A percentile compares a stretch with the other conserved stretches of the same genome.
phyloP scores from a whole-genome alignment of 1,140 invertebrate species.

The Drosophila biarmipes region DNA sequence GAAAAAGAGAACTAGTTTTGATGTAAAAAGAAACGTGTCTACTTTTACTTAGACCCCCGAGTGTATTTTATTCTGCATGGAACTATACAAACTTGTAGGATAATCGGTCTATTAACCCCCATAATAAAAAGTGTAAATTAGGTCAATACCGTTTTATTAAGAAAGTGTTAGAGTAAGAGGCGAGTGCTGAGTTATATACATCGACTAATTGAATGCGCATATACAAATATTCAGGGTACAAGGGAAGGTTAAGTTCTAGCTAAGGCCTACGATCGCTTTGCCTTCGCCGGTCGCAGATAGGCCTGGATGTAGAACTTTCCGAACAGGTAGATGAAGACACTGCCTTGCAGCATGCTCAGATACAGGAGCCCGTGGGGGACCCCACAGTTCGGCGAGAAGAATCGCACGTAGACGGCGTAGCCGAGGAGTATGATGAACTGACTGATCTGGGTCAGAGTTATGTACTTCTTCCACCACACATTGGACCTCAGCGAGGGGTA shows the following conservation, averaged over 20 bases:
- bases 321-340: slow-evolving; percentile 92
- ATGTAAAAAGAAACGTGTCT: too few relatives aligned
- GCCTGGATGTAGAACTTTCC: slow-evolving; percentile 89
- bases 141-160: not conserved
- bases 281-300: slow-evolving; percentile 68
- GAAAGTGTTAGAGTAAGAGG: not conserved
- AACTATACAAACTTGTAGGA: too few relatives aligned
- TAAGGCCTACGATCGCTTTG: slow-evolving; percentile 5
- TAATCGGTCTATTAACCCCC: too few relatives aligned
- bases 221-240: not conserved
- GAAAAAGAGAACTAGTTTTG: too few relatives aligned
- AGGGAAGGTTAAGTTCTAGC: not conserved
- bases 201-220: slow-evolving; percentile 22
- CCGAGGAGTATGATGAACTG: slow-evolving; percentile 90
- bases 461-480: slow-evolving; percentile 94
- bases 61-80: too few relatives aligned
- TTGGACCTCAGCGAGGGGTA: slow-evolving; percentile 88
- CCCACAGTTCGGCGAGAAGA: slow-evolving; percentile 88
- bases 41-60: too few relatives aligned
- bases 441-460: slow-evolving; percentile 91
- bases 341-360: slow-evolving; percentile 87
- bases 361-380: slow-evolving; percentile 88
- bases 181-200: not conserved
- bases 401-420: slow-evolving; percentile 87
- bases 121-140: not conserved